Evolutionary conservation across 1,140 invertebrate species (phyloP).

Genomic region (Coptotermes formosanus): DNA sequence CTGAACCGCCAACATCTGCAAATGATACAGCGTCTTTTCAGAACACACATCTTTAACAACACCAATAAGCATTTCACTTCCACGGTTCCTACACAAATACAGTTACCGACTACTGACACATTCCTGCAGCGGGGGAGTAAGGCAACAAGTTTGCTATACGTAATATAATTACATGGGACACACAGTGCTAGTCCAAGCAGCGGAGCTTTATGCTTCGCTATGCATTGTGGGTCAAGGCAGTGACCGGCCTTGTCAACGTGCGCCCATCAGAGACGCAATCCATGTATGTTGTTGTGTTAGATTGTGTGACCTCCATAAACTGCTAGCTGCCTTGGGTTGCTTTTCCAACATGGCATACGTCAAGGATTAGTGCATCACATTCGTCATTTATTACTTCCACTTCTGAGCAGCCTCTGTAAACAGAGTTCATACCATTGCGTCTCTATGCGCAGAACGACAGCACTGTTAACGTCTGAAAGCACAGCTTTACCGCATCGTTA

Average conservation of each 20-base stretch:
- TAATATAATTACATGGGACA: too few species aligned
- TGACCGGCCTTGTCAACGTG: background rate
- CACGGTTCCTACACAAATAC: too few species aligned
- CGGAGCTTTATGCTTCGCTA: background rate
- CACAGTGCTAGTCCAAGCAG: background rate
- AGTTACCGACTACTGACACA: background rate
- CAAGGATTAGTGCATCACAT: background rate
- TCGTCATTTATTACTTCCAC: slow-evolving; percentile 35
- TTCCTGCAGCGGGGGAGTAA: background rate
- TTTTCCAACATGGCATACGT: background rate
- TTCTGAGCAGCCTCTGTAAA: background rate
- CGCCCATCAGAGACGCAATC: background rate
- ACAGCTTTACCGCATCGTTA: too few species aligned
- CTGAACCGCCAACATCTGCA: too few species aligned
- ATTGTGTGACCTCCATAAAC: slow-evolving; percentile 12
- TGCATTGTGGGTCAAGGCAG: slow-evolving; percentile 10
- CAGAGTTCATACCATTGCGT: background rate
- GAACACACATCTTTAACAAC: too few species aligned
- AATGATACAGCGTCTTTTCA: too few species aligned
- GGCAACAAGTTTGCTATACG: background rate
- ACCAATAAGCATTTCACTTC: too few species aligned
- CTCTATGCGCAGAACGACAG: background rate
- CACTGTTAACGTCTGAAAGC: too few species aligned
- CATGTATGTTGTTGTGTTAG: background rate
- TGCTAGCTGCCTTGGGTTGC: background rate